phyloP scores from a whole-genome alignment of 2,113 vertebrate species.

The Morone saxatilis region DNA sequence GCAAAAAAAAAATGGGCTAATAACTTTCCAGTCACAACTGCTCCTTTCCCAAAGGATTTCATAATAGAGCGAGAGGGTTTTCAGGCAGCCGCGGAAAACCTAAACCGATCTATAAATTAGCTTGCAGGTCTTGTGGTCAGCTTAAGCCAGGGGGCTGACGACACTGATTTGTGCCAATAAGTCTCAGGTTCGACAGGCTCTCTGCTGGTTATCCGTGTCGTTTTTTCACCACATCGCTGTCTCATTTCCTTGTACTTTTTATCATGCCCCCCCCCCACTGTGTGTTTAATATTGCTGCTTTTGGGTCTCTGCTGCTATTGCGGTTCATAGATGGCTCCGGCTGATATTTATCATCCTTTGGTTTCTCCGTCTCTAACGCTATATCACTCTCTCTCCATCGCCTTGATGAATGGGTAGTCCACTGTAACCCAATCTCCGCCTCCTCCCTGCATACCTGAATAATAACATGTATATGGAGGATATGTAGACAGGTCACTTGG shows the following conservation, averaged over 20 bases:
- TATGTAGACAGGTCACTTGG: slow-evolving; percentile 51
- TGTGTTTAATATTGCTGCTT: slow-evolving; percentile 47
- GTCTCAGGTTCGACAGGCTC: slow-evolving; percentile 40
- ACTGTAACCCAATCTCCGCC: slow-evolving; percentile 57
- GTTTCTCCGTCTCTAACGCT: slow-evolving; percentile 18
- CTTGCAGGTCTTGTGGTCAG: slow-evolving; percentile 37
- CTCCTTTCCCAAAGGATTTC: slow-evolving; percentile 20
- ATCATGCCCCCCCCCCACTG: neutral
- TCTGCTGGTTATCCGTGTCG: slow-evolving; percentile 3
- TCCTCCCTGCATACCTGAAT: slow-evolving; percentile 67
- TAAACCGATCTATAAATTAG: slow-evolving; percentile 56
- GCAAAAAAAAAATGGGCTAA: slow-evolving; percentile 27
- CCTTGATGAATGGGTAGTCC: slow-evolving; percentile 45
- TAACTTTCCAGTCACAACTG: slow-evolving; percentile 47
- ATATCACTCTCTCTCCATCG: slow-evolving; percentile 3
- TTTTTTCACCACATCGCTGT: slow-evolving; percentile 19
- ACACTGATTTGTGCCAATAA: slow-evolving; percentile 54
- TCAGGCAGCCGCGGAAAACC: slow-evolving; percentile 46
- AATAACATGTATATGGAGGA: slow-evolving; percentile 66
- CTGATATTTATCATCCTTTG: slow-evolving; percentile 59
- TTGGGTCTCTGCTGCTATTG: slow-evolving; percentile 30
- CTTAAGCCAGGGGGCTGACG: slow-evolving; percentile 15
- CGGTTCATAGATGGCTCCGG: slow-evolving; percentile 32
- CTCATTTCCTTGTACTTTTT: slow-evolving; percentile 47
- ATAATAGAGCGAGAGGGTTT: slow-evolving; percentile 31